phyloP scores from a whole-genome alignment of 2,797 vertebrate genomes.

The Sciurus vulgaris region DNA sequence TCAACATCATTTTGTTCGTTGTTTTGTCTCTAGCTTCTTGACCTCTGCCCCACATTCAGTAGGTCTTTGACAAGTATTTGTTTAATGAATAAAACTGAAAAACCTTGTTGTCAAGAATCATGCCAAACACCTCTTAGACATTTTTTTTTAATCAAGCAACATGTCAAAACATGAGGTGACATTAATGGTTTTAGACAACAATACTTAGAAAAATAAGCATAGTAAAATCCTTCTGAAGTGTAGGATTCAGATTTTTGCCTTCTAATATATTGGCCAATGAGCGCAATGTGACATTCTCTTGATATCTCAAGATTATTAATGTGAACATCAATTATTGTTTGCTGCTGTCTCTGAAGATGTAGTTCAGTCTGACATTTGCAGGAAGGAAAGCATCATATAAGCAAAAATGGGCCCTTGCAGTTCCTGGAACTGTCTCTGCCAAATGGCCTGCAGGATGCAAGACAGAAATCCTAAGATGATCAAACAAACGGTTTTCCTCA shows the following conservation, averaged over 20 bases:
- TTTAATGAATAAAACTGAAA: constrained; percentile 30
- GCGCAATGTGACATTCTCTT: constrained; percentile 44
- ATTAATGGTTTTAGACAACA: neutral
- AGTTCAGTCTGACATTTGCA: neutral
- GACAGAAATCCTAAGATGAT: constrained; percentile 24
- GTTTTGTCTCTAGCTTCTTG: neutral
- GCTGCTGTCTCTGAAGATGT: constrained; percentile 17
- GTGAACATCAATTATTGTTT: constrained; percentile 34
- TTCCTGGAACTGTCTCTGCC: neutral
- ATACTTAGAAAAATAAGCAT: constrained; percentile 33
- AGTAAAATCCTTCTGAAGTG: constrained; percentile 47
- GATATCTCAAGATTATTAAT: constrained; percentile 41
- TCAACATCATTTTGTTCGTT: neutral
- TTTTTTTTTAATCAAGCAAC: constrained; percentile 36
- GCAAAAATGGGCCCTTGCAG: neutral
- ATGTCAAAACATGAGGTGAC: constrained; percentile 44
- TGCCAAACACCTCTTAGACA: neutral
- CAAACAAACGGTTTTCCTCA: constrained; percentile 16
- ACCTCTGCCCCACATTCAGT: neutral
- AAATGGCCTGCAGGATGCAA: neutral
- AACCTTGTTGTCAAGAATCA: constrained; percentile 17
- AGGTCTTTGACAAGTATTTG: constrained; percentile 9
- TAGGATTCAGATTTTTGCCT: constrained; percentile 27
- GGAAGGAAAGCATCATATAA: neutral
- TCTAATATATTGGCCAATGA: constrained; percentile 10